Evolutionary conservation across 2,888 invertebrate genomes (phyloP).

Genomic region (Agapostemon virescens): DNA sequence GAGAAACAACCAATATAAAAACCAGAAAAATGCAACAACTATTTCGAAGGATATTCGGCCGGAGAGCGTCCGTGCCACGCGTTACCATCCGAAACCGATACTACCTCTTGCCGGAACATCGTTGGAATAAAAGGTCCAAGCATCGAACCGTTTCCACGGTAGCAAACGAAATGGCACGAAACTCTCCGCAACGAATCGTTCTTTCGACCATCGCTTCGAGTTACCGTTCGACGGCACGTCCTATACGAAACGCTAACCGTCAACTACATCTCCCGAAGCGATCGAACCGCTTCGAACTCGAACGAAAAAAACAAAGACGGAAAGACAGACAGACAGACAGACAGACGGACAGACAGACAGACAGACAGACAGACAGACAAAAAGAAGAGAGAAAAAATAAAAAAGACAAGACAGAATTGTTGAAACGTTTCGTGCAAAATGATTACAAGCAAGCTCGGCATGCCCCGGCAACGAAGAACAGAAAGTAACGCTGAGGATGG

Average conservation of each 20-base stretch:
- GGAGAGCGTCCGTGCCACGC: background rate
- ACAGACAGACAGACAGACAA: too few relatives aligned
- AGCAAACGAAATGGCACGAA: background rate
- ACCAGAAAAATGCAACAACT: background rate
- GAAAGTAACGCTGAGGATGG: slow-evolving; percentile 11
- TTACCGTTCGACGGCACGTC: slow-evolving; percentile 6
- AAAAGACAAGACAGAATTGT: background rate
- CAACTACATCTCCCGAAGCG: background rate
- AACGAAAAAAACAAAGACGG: background rate
- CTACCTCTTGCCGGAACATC: background rate
- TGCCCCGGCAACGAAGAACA: slow-evolving; percentile 49
- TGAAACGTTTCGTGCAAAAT: slow-evolving; percentile 68
- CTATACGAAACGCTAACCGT: slow-evolving; percentile 13
- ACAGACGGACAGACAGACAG: too few relatives aligned
- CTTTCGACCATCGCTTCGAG: background rate
- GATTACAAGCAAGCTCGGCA: slow-evolving; percentile 70
- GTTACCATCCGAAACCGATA: slow-evolving; percentile 13
- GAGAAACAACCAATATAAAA: too few relatives aligned
- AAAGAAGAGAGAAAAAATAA: background rate
- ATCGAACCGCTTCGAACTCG: slow-evolving; percentile 13
- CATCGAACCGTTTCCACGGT: background rate
- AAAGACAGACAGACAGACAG: too few relatives aligned
- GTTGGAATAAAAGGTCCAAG: background rate
- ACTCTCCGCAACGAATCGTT: slow-evolving; percentile 35
- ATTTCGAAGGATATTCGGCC: background rate